Conservation (phyloP, 2,113 vertebrate species). For the Meles meles region DNA sequence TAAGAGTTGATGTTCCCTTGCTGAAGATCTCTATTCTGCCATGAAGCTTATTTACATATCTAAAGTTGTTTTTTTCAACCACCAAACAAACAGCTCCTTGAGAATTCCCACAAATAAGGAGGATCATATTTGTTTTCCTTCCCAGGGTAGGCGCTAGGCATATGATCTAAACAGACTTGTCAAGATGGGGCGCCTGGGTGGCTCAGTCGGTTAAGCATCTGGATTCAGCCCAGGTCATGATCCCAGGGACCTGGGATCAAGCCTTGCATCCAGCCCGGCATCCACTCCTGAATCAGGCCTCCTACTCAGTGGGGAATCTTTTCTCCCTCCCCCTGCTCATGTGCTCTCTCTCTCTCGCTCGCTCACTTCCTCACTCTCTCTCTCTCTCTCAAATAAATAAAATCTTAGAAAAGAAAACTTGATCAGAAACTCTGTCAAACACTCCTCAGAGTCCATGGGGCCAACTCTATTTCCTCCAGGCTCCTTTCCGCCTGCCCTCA, state of each 20-base stretch:
- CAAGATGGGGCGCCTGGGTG: not conserved
- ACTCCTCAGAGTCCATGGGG: not conserved
- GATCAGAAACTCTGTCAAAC: not conserved
- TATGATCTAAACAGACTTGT: not conserved
- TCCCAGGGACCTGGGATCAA: not conserved
- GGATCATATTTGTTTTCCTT: not conserved
- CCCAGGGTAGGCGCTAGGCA: not conserved
- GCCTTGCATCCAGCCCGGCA: not conserved
- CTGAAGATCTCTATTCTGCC: not conserved
- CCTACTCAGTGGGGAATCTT: not conserved
- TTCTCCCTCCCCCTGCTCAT: not conserved
- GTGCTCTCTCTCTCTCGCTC: not conserved
- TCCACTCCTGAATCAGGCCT: too few relatives aligned
- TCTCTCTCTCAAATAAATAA: not conserved
- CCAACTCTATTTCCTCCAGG: not conserved
- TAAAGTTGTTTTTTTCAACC: too few relatives aligned
- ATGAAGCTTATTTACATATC: not conserved
- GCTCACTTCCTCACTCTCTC: not conserved
- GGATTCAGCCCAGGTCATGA: not conserved
- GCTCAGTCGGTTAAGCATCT: not conserved
- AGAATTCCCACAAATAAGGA: not conserved
- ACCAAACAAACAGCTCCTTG: not conserved
- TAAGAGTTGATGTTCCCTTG: conserved; percentile 2
- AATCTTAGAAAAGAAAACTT: not conserved
- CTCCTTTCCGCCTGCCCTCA: not conserved